Percentiles rank a stretch among this genome's conserved stretches.
Evolutionary conservation across 2,113 vertebrate genomes (phyloP).

Genomic region (Pteruthius melanotis): DNA sequence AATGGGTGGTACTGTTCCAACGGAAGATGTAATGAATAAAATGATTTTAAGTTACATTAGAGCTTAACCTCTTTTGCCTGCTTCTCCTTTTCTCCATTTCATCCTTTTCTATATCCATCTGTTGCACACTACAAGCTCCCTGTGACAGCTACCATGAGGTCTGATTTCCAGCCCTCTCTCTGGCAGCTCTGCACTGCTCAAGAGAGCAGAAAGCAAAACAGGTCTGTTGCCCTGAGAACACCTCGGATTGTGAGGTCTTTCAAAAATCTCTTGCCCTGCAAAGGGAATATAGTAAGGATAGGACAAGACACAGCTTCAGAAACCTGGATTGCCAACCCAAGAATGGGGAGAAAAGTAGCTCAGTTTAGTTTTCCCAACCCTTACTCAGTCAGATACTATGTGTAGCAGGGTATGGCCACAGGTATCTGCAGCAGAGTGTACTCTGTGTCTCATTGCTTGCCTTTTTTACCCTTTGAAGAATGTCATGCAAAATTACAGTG

Average conservation of each 20-base stretch:
- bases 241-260: neutral
- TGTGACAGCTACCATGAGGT: neutral
- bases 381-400: neutral
- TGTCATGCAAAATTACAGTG: neutral
- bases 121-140: neutral
- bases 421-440: neutral
- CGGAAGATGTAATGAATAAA: neutral
- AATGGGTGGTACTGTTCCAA: neutral
- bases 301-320: neutral
- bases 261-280: neutral
- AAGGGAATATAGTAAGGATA: neutral
- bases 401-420: neutral
- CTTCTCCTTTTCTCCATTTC: neutral
- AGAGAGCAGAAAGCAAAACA: neutral
- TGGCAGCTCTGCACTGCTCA: neutral
- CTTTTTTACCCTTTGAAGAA: neutral
- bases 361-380: neutral
- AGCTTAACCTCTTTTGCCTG: neutral
- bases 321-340: neutral
- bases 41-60: neutral
- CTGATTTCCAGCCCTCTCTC: neutral
- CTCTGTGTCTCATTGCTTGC: accelerated
- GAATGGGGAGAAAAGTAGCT: neutral
- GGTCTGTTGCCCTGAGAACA: neutral
- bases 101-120: neutral